Conservation (phyloP, 2,888 invertebrate genomes). For the Eretmocerus hayati region DNA sequence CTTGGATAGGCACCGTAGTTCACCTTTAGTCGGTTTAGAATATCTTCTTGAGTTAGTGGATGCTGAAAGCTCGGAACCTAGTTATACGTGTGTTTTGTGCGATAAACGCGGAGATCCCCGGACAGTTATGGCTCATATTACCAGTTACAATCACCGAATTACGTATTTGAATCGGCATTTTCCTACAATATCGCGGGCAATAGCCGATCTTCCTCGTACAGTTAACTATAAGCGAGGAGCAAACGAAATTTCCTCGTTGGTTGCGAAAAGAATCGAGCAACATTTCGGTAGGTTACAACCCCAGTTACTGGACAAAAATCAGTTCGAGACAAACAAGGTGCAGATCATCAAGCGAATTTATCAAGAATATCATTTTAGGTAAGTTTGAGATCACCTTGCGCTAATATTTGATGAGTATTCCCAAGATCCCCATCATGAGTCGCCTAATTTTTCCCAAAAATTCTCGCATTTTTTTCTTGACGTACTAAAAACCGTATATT, state of each 20-base stretch:
- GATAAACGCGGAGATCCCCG: slow-evolving; percentile 72
- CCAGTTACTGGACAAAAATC: slow-evolving; percentile 58
- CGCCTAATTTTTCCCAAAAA: slow-evolving; percentile 1
- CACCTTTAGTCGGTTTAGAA: slow-evolving; percentile 65
- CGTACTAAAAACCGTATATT: slow-evolving; percentile 9
- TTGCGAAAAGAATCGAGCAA: slow-evolving; percentile 66
- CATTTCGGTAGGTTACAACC: slow-evolving; percentile 66
- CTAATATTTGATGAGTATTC: too few relatives aligned
- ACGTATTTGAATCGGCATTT: slow-evolving; percentile 65
- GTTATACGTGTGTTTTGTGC: slow-evolving; percentile 72
- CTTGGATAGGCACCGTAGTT: slow-evolving; percentile 52
- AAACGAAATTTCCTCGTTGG: slow-evolving; percentile 45
- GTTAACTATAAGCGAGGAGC: slow-evolving; percentile 49
- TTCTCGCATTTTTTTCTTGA: too few relatives aligned
- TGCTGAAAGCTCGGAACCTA: slow-evolving; percentile 60
- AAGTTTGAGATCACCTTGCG: slow-evolving; percentile 36
- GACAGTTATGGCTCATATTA: slow-evolving; percentile 71
- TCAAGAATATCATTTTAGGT: slow-evolving; percentile 60
- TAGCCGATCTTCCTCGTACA: slow-evolving; percentile 57
- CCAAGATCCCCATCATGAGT: slow-evolving; percentile 7
- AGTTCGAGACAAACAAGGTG: slow-evolving; percentile 61
- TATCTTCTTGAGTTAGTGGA: slow-evolving; percentile 70
- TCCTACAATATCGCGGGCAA: slow-evolving; percentile 53
- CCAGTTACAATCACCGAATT: slow-evolving; percentile 68
- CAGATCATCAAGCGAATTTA: slow-evolving; percentile 57